Conservation (phyloP, 2,888 invertebrate genomes). For the Spisula subtruncata region DNA sequence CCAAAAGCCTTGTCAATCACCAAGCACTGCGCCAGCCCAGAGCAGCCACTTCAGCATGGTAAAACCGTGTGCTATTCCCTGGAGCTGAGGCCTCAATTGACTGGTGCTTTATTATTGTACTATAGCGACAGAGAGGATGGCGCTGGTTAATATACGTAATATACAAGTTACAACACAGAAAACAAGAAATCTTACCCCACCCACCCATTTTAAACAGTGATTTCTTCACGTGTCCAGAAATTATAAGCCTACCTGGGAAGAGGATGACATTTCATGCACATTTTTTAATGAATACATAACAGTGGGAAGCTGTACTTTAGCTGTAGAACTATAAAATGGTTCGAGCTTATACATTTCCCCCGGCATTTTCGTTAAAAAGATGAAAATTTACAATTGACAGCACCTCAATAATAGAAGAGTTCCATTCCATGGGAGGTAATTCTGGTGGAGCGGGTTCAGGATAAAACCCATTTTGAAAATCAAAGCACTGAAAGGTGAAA, state of each 20-base stretch:
- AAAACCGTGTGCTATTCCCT: too few relatives aligned
- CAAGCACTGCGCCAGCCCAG: too few relatives aligned
- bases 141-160: too few relatives aligned
- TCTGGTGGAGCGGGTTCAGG: not conserved
- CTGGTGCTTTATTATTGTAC: too few relatives aligned
- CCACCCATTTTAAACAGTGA: not conserved
- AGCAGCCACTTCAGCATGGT: too few relatives aligned
- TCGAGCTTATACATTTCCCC: slow-evolving; percentile 71
- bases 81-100: too few relatives aligned
- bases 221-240: not conserved
- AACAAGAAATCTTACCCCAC: not conserved
- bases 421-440: not conserved
- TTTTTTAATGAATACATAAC: slow-evolving; percentile 73
- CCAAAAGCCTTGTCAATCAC: too few relatives aligned
- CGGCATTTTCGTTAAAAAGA: slow-evolving; percentile 40
- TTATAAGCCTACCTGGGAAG: not conserved
- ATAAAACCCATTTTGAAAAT: too few relatives aligned
- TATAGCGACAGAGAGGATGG: too few relatives aligned
- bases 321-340: slow-evolving; percentile 67
- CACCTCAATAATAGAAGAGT: not conserved
- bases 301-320: slow-evolving; percentile 66
- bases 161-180: not conserved
- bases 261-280: slow-evolving; percentile 47
- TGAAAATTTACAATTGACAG: slow-evolving; percentile 1
- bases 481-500: too few relatives aligned